Percentiles rank a stretch among this genome's conserved stretches.
phyloP scores from a whole-genome alignment of 2,888 invertebrate species.

The Coelopa pilipes region DNA sequence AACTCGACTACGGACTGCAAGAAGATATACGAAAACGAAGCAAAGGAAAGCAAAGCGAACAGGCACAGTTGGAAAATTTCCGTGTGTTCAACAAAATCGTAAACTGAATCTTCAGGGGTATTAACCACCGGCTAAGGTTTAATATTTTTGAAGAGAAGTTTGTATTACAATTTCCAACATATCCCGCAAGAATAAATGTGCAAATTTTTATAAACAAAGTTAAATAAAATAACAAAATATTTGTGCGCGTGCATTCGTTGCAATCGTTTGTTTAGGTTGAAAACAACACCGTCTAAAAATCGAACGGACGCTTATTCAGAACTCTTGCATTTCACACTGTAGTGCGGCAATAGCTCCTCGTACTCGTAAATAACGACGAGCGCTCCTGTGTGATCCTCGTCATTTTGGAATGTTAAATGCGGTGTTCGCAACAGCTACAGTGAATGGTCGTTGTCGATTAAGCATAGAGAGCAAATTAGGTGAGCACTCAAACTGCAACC shows the following conservation, averaged over 20 bases:
- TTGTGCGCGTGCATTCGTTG: neutral
- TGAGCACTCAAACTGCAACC: slow-evolving; percentile 19
- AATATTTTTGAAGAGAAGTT: too few species aligned
- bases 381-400: slow-evolving; percentile 39
- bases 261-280: too few species aligned
- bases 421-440: slow-evolving; percentile 63
- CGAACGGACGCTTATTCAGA: too few species aligned
- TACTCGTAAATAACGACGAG: slow-evolving; percentile 39
- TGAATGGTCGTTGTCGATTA: slow-evolving; percentile 59
- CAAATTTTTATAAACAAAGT: slow-evolving; percentile 22
- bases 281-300: too few species aligned
- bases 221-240: slow-evolving; percentile 6
- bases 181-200: neutral
- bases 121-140: too few species aligned
- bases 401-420: slow-evolving; percentile 67
- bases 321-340: too few species aligned
- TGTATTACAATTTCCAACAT: neutral
- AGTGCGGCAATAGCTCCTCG: too few species aligned
- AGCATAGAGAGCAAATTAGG: slow-evolving; percentile 44
- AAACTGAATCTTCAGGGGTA: neutral
- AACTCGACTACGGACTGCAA: slow-evolving; percentile 44
- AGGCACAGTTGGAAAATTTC: slow-evolving; percentile 40
- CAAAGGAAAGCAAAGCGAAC: slow-evolving; percentile 43
- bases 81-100: slow-evolving; percentile 20
- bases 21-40: slow-evolving; percentile 40